A percentile compares a stretch with the other conserved stretches of the same genome.
phyloP scores from a whole-genome alignment of 2,888 invertebrate species.

The Drosophila neutralis region DNA sequence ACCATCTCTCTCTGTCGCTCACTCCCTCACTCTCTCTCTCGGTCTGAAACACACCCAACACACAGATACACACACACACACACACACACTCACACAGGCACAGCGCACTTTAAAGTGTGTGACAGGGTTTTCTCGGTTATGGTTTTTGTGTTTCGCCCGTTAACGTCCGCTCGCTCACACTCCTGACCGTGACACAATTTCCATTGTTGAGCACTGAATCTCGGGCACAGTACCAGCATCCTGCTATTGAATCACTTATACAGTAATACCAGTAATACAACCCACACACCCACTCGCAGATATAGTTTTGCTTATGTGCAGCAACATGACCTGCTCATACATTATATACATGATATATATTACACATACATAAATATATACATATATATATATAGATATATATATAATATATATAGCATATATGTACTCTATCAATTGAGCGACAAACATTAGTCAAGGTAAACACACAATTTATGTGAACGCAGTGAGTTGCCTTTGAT shows the following conservation, averaged over 20 bases:
- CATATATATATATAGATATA: neutral
- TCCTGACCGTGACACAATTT: constrained; percentile 81
- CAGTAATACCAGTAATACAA: constrained; percentile 43
- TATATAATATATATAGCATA: neutral
- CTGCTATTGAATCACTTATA: constrained; percentile 29
- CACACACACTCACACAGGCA: constrained; percentile 7
- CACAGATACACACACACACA: constrained; percentile 22
- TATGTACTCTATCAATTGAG: constrained; percentile 28
- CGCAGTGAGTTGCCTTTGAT: constrained; percentile 1
- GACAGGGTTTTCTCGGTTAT: constrained; percentile 50
- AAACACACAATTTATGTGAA: constrained; percentile 8
- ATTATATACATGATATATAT: constrained; percentile 5
- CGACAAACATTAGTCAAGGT: constrained; percentile 8
- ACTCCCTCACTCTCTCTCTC: constrained; percentile 7
- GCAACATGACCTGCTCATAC: constrained; percentile 17
- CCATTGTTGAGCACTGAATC: constrained; percentile 58
- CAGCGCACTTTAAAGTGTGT: constrained; percentile 46
- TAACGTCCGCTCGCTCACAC: constrained; percentile 53
- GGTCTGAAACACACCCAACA: constrained; percentile 12
- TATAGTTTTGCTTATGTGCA: neutral
- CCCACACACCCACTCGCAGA: constrained; percentile 4
- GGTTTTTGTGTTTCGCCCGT: constrained; percentile 35
- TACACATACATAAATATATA: constrained; percentile 2
- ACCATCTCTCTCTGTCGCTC: constrained; percentile 13
- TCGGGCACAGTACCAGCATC: constrained; percentile 32